Evolutionary conservation across 2,888 invertebrate species (phyloP).

Genomic region (Sicus ferrugineus): DNA sequence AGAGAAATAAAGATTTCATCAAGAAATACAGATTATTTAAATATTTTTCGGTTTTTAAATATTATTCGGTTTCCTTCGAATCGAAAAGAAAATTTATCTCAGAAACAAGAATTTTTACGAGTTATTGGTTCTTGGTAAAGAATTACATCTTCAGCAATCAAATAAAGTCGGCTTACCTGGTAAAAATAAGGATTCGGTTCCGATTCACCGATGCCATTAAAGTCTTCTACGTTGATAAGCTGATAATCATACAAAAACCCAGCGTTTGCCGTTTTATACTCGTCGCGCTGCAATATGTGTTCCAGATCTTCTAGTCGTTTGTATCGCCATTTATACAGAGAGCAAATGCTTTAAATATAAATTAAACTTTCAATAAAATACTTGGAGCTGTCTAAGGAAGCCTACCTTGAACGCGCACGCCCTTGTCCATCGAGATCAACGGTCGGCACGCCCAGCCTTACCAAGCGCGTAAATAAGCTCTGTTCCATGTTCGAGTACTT

Average conservation of each 20-base stretch:
- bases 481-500: constrained; percentile 99
- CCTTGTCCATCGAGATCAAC: constrained; percentile 98
- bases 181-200: constrained; percentile 99
- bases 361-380: not conserved
- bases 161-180: constrained; percentile 71
- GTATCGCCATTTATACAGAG: constrained; percentile 96
- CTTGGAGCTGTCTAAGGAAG: not conserved
- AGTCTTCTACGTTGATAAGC: constrained; percentile 94
- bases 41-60: too few species aligned
- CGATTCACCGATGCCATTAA: constrained; percentile 95
- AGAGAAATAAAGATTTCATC: not conserved
- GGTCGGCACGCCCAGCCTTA: constrained; percentile 94
- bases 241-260: constrained; percentile 95
- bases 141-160: not conserved
- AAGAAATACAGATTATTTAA: too few species aligned
- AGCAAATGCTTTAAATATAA: constrained; percentile 76
- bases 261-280: constrained; percentile 90
- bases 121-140: not conserved
- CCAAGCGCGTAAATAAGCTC: constrained; percentile 95
- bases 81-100: too few species aligned
- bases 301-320: constrained; percentile 92
- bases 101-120: too few species aligned
- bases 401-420: constrained; percentile 77
- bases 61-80: too few species aligned
- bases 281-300: constrained; percentile 84